Base-by-base conservation (phyloP, 2,888 invertebrate species). In the Campaea margaritaria region DNA sequence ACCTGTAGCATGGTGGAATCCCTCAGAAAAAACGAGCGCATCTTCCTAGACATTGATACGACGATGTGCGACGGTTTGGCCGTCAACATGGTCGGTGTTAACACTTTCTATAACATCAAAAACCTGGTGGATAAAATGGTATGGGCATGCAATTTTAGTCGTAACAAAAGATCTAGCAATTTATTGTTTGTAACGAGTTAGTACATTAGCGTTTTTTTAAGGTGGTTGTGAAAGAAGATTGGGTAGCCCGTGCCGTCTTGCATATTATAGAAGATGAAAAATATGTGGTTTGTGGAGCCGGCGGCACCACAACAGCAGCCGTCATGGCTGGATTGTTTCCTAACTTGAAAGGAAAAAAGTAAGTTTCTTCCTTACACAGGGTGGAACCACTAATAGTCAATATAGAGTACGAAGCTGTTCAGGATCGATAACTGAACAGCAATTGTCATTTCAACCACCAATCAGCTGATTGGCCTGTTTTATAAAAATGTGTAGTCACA, bases 211-310 rank as follows among this genome's bases (percentile, higher is more conserved):
- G 1, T 9, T 54, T 39, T 51, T 70, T 65, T 38, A 68, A 94
- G 94, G 90, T 96, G 50, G 94, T 96, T n/a, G 96, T 97, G 0
- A 95, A 95, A 83, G 97, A 96, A 87, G 96, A 97, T 76, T 96
- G 95, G 94, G 96, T 97, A 58, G 96, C 97, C 2, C 93, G 97
- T 67, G 95, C 96, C 1, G 96, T 97, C 50, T 91, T 97, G 78
- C 93, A 96, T 59, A 82, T 97, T 43, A 94, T 97, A 0, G 97
- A 97, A 85, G 91, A 95, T 64, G 97, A 97, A 80, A 96, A 96
- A 80, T 96, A 96, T 65, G 96, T 98, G 0, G 96, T 97, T 0
- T 98, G 98, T 87, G 98, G 98, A 0, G 97, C 96, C 13, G 98
- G 97, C 0, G 97, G 97, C 0, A 94, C 95, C 2, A 94, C 96